Conservation (phyloP, 2,797 vertebrate species). For the Cryptoprocta ferox region DNA sequence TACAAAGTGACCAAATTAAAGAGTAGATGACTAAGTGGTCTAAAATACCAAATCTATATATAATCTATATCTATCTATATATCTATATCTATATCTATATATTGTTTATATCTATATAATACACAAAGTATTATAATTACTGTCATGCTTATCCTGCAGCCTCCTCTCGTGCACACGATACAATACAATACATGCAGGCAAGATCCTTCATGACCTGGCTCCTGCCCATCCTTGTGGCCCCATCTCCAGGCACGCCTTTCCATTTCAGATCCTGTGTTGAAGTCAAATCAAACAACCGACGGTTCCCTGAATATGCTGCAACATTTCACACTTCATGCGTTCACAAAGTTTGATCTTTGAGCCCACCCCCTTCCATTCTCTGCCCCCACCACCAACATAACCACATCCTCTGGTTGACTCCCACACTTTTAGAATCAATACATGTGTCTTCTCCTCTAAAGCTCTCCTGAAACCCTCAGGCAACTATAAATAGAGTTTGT, state of each 20-base stretch:
- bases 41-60: neutral
- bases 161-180: neutral
- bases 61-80: no score
- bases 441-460: neutral
- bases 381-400: neutral
- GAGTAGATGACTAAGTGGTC: no score
- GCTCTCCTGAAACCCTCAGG: neutral
- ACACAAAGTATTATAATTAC: no score
- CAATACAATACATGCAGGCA: neutral
- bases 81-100: no score
- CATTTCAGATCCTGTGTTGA: neutral
- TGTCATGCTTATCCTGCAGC: neutral
- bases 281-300: neutral
- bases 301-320: neutral
- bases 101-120: no score
- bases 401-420: neutral
- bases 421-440: neutral
- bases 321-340: neutral
- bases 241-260: neutral
- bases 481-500: neutral
- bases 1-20: neutral
- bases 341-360: neutral
- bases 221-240: no score
- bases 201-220: no score
- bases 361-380: accelerated